phyloP scores from a whole-genome alignment of 2,888 invertebrate genomes.

The Agonopterix heracliana region DNA sequence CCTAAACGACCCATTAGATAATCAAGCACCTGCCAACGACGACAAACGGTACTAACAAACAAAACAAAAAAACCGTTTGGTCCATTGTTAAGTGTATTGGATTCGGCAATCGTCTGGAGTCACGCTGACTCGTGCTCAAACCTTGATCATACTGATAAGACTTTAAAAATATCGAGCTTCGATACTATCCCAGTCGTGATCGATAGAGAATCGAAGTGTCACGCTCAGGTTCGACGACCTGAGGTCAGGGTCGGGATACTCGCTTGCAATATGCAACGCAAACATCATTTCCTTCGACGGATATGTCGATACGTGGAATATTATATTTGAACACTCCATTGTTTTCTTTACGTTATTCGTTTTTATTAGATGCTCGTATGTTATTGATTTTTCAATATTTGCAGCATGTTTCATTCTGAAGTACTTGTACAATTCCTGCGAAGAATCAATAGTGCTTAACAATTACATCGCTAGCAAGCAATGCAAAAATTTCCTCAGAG shows the following conservation, averaged over 20 bases:
- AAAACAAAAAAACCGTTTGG: slow-evolving; percentile 60
- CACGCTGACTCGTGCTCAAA: slow-evolving; percentile 38
- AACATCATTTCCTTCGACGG: slow-evolving; percentile 50
- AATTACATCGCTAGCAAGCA: too few species aligned
- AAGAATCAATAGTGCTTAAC: too few species aligned
- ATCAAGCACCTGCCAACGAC: slow-evolving; percentile 49
- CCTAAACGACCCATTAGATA: not conserved
- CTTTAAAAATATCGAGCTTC: slow-evolving; percentile 56
- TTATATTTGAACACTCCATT: slow-evolving; percentile 56
- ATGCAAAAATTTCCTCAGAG: too few species aligned
- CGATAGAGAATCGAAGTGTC: slow-evolving; percentile 75
- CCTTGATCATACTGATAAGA: slow-evolving; percentile 57
- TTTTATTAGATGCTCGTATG: too few species aligned
- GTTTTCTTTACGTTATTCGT: slow-evolving; percentile 35
- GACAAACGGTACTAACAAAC: slow-evolving; percentile 51
- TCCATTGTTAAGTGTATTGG: slow-evolving; percentile 44
- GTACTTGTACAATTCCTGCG: too few species aligned
- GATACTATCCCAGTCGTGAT: slow-evolving; percentile 68
- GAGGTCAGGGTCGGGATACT: slow-evolving; percentile 67
- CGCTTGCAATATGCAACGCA: slow-evolving; percentile 60
- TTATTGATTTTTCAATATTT: too few species aligned
- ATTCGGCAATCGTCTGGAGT: slow-evolving; percentile 53
- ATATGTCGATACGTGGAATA: slow-evolving; percentile 64
- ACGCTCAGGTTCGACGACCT: slow-evolving; percentile 67
- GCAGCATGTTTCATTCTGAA: too few species aligned